Conservation (phyloP, 2,113 vertebrate species). For the Henicopernis longicauda region DNA sequence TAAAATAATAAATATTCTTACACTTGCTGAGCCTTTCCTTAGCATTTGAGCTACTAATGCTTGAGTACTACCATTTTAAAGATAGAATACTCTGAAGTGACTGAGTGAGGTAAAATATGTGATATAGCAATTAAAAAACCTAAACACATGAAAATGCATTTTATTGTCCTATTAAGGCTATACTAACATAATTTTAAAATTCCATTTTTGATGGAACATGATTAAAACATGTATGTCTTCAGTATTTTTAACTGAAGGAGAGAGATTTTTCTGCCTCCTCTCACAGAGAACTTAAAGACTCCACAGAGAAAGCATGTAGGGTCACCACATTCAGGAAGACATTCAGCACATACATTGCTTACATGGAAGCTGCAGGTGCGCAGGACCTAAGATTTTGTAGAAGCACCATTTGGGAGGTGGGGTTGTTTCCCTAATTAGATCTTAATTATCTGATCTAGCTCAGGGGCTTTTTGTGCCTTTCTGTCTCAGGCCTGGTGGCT, state of each 20-base stretch:
- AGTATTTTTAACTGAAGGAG: background rate
- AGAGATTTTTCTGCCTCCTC: background rate
- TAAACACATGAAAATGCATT: background rate
- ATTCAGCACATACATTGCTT: rapidly evolving
- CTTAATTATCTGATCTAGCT: background rate
- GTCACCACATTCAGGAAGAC: background rate
- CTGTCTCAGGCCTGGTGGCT: background rate
- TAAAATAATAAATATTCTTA: background rate
- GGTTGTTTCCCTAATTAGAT: background rate
- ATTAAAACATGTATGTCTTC: background rate
- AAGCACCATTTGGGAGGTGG: background rate
- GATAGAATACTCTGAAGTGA: background rate
- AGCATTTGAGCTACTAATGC: background rate
- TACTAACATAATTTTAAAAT: background rate
- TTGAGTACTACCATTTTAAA: background rate
- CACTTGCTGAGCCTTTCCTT: background rate
- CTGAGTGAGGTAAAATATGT: background rate
- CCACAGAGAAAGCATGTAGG: background rate
- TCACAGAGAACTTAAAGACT: background rate
- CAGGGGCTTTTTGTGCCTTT: background rate
- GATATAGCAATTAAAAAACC: background rate
- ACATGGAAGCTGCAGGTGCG: background rate
- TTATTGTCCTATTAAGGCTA: background rate
- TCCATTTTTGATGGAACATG: background rate
- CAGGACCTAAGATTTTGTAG: background rate